phyloP scores from a whole-genome alignment of 2,113 vertebrate genomes.

The Castor canadensis region DNA sequence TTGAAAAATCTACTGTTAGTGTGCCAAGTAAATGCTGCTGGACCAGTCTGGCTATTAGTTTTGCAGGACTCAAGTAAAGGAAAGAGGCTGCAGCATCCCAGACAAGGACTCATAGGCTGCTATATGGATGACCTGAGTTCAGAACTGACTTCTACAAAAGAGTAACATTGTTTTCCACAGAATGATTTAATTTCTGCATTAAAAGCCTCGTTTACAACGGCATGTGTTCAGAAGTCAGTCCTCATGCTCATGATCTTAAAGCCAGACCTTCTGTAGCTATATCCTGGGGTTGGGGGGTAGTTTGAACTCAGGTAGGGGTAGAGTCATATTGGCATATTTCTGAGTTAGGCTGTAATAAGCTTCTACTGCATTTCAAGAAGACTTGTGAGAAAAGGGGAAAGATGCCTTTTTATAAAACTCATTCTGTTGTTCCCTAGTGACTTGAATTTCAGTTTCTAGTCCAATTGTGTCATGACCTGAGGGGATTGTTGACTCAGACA shows the following conservation, averaged over 20 bases:
- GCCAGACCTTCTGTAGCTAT: neutral
- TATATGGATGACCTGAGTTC: neutral
- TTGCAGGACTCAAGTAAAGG: neutral
- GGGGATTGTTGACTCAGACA: constrained; percentile 10
- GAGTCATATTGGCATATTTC: constrained; percentile 9
- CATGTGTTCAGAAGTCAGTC: neutral
- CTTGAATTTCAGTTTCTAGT: constrained; percentile 61
- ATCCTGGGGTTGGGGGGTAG: neutral
- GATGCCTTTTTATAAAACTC: constrained; percentile 52
- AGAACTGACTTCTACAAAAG: neutral
- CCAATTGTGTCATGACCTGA: constrained; percentile 46
- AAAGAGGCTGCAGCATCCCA: accelerated
- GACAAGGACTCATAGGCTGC: neutral
- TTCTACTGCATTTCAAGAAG: constrained; percentile 11
- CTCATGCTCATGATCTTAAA: neutral
- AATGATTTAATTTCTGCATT: neutral
- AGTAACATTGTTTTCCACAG: neutral
- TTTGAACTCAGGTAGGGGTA: neutral
- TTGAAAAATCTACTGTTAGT: neutral
- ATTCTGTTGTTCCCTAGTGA: constrained; percentile 19
- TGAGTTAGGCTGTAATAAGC: neutral
- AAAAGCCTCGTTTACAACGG: neutral
- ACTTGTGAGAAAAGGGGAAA: constrained; percentile 29
- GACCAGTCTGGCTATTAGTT: neutral
- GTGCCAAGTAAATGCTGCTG: neutral